phyloP scores from a whole-genome alignment of 2,113 vertebrate species.

The Microcebus ravelobensis region DNA sequence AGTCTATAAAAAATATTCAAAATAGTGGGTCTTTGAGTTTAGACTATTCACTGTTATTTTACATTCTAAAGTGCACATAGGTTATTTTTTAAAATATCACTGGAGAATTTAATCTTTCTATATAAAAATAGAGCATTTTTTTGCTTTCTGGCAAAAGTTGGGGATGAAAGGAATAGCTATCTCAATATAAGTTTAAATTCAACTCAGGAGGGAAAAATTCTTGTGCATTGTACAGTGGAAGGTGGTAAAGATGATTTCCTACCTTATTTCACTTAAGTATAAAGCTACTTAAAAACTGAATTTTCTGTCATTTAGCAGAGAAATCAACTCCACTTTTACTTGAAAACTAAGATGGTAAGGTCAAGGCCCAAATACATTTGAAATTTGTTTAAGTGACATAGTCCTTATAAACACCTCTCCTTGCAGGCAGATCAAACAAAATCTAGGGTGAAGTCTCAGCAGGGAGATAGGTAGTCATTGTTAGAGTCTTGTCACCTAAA shows the following conservation, averaged over 20 bases:
- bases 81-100: conserved; percentile 76
- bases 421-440: neutral
- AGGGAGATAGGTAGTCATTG: neutral
- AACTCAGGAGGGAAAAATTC: conserved; percentile 13
- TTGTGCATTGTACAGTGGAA: neutral
- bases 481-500: neutral
- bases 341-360: conserved; percentile 2
- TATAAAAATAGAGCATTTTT: conserved; percentile 82
- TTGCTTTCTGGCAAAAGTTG: conserved; percentile 56
- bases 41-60: conserved; percentile 69
- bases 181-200: conserved; percentile 17
- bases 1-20: conserved; percentile 71
- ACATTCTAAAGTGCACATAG: conserved; percentile 85
- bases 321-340: neutral
- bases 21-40: conserved; percentile 63
- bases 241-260: neutral
- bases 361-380: conserved; percentile 1
- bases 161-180: neutral
- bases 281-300: neutral
- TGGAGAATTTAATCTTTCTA: conserved; percentile 73
- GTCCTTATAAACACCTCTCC: neutral
- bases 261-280: conserved; percentile 21
- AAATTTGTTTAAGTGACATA: neutral
- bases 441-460: neutral
- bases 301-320: conserved; percentile 22